Base-by-base conservation (phyloP, 2,113 vertebrate genomes). In the Gobiocypris rarus region DNA sequence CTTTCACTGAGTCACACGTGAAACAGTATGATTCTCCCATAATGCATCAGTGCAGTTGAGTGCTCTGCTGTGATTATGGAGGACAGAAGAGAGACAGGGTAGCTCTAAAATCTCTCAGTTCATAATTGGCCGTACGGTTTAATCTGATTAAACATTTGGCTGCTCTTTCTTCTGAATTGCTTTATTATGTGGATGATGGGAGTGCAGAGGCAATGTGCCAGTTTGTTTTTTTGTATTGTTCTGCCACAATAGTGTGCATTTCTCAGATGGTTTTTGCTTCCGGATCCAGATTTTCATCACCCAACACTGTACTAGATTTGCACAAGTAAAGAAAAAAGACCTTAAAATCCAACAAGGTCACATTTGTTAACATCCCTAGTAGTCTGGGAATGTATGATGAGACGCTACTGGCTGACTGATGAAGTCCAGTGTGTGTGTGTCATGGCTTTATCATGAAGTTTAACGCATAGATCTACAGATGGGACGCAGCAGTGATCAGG, bases 61-160 rank as follows among this genome's bases (percentile, higher is more conserved):
- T 24, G 22, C 56, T 59, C 65, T 19, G 63, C 50, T 52, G 17
- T 54, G 50, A 52, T 52, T 15, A 54, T 54, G 50, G 17, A 54
- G 50, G 17, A 48, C 5, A 7, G 50, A 19, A 8, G 50, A 50
- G 61, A 65, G 61, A 65, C 9, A 28, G 59, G 1, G 10, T 61
- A 5, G 24, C 26, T 63, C 26, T 63, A 14, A 61, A 28, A 26
- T 26, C 79, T 83, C 89, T 87, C 86, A 85, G 90, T 85, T 86
- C 90, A 86, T 88, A 89, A 87, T 90, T 92, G 93, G 93, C 92
- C 79, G 88, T 87, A 87, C 38, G 70, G 89, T 93, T 93, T 92
- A 88, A 94, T 92, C 91, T 91, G 92, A 94, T 94, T n/a, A 92
- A 94, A 91, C 93, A 94, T 94, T 92, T 89, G 50, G 28, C 28